Base-by-base conservation (phyloP, 2,797 vertebrate genomes). In the Acipenser ruthenus region DNA sequence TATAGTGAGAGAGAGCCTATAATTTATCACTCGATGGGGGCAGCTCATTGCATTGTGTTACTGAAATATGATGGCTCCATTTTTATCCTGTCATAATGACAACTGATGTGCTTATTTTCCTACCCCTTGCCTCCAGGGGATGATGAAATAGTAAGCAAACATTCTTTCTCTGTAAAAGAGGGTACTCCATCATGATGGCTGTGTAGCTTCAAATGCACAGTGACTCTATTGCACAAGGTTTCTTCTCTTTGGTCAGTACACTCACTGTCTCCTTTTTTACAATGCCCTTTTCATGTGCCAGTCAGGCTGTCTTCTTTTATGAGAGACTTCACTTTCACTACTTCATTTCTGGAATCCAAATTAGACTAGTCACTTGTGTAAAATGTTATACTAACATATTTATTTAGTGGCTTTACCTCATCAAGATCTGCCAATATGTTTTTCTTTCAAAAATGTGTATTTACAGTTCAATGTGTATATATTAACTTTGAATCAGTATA, bases 1-100 rank as follows among this genome's bases (percentile, higher is more conserved):
- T 93, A 93, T 87, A 91, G 92, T 89, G 90, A 88, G 86, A 85
- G 89, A 79, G 82, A 86, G 88, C 87, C 87, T 90, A 94, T 96
- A 93, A 95, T 93, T 97, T 90, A 96, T 93, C 89, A 84, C 83
- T 79, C 82, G 79, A 88, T 88, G 88, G 88, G 90, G 23, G 85
- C 89, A 84, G 88, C 80, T 83, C 86, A 83, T 87, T 87, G 89
- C 90, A 90, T 92, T 93, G 93, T 93, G 93, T 93, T 95, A 93
- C 91, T 96, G 95, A 96, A 95, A 97, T 96, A 97, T 96, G 95
- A 98, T 84, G 92, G 93, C 91, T 93, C 93, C 94, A 94, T 97
- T 98, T 96, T 94, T 93, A 94, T 93, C 91, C 94, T 96, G 94
- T 96, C 94, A 95, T 93, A 93, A 95, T 93, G 94, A 96, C 95